Conservation (phyloP, 1,140 invertebrate genomes). For the Ostrea edulis region DNA sequence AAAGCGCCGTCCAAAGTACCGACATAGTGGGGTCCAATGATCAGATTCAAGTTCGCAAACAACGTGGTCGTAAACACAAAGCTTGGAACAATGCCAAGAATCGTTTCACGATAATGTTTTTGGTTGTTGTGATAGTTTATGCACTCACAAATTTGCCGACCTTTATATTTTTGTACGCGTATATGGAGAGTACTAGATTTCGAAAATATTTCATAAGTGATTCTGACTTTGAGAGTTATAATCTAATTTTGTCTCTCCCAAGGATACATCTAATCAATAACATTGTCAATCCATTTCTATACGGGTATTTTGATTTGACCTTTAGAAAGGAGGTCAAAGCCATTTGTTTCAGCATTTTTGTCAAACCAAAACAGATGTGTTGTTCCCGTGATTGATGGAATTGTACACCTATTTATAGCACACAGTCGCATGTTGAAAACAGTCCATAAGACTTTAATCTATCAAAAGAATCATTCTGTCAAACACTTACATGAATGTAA, state of each 20-base stretch:
- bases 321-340: constrained; percentile 44
- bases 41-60: background rate
- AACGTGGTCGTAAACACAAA: constrained; percentile 13
- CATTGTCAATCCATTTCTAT: constrained; percentile 50
- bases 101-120: constrained; percentile 32
- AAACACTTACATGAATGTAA: too few relatives aligned
- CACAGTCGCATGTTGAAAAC: too few relatives aligned
- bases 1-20: background rate
- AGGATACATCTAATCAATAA: constrained; percentile 46
- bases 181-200: constrained; percentile 23
- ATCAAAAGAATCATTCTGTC: too few relatives aligned
- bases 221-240: background rate
- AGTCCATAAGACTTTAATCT: too few relatives aligned
- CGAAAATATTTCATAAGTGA: constrained; percentile 23
- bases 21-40: background rate
- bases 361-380: background rate
- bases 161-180: constrained; percentile 35
- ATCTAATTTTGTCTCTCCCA: constrained; percentile 31
- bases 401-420: too few relatives aligned
- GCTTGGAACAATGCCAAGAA: constrained; percentile 35
- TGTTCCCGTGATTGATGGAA: background rate
- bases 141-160: constrained; percentile 39
- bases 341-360: background rate
- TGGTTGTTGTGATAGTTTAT: constrained; percentile 39
- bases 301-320: constrained; percentile 51